phyloP scores from a whole-genome alignment of 2,113 vertebrate species.

The Cyphomyrus discorhynchus region DNA sequence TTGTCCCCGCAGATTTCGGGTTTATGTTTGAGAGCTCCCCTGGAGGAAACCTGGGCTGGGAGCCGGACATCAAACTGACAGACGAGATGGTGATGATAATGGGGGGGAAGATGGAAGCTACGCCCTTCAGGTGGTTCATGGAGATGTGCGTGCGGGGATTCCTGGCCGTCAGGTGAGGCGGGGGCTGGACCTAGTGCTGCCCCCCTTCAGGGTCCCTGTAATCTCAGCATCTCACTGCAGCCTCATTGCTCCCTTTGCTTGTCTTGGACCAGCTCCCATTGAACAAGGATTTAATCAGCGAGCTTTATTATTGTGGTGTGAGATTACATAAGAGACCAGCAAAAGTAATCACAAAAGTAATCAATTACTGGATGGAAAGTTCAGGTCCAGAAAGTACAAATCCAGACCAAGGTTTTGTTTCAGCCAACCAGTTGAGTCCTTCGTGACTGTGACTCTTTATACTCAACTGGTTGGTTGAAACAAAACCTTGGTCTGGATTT shows the following conservation, averaged over 20 bases:
- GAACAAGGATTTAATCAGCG: neutral
- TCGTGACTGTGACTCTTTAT: neutral
- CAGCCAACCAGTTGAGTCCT: neutral
- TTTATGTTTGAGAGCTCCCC: slow-evolving; percentile 99
- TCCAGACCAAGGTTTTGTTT: neutral
- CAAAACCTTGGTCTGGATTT: neutral
- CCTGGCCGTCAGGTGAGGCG: slow-evolving; percentile 82
- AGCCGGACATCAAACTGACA: slow-evolving; percentile 92
- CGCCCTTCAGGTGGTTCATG: slow-evolving; percentile 98
- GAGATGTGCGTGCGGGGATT: slow-evolving; percentile 97
- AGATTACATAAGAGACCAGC: neutral
- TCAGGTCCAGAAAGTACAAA: neutral
- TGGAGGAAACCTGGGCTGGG: slow-evolving; percentile 93
- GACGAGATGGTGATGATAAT: slow-evolving; percentile 99
- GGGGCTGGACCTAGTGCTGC: neutral
- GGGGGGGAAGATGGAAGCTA: slow-evolving; percentile 99
- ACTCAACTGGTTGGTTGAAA: neutral
- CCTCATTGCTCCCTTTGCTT: neutral
- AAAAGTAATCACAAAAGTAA: neutral
- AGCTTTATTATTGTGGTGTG: neutral
- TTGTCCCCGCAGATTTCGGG: slow-evolving; percentile 74
- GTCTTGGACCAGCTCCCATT: neutral
- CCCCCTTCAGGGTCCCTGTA: neutral
- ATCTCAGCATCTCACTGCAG: neutral
- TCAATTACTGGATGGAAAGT: neutral